Evolutionary conservation across 2,113 vertebrate species (phyloP), one percentile per base, ranked within the genome.

Genomic region (Illadopsis cleaveri): DNA sequence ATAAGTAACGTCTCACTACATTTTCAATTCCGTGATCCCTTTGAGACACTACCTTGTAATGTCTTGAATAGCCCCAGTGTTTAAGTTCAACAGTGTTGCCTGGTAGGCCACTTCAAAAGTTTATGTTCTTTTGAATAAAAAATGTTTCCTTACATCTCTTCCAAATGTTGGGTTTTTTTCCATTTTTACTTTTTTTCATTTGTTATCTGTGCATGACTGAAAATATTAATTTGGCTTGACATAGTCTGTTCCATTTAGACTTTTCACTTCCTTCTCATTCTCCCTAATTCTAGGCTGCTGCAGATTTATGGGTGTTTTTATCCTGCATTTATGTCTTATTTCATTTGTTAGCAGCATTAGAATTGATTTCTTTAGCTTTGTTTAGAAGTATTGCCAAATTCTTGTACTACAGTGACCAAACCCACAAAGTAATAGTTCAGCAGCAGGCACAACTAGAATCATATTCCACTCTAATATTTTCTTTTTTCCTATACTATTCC

Each of bases 21-120:
- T 96, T 96, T 96, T 89, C 92, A 94, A 47, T 92, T 83, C 82
- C 24, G 8, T 61, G 70, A 94, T 96, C 80, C 92, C 89, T 89
- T 64, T 84, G 95, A 97, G 95, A 94, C 54, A 73, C 77, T 95
- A 64, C 79, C 91, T 92, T 89, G 45, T 65, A 72, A 61, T 84
- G 84, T 71, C 90, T 92, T 87, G 87, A 96, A 90, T 94, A 89
- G 70, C 85, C 84, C 73, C 47, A 91, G 96, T 93, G 94, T 92
- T 97, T 96, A 94, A 96, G 93, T 95, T 96, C 92, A 91, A 96
- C 82, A 92, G 72, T 62, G 62, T 65, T 94, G 42, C 89, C 86
- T 92, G 57, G 86, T 90, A 91, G 89, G 96, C 78, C 44, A 94
- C 86, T 95, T 95, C 69, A 89, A 38, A 91, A 80, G 28, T 89